phyloP scores from a whole-genome alignment of 2,113 vertebrate genomes.

The Uria lomvia region DNA sequence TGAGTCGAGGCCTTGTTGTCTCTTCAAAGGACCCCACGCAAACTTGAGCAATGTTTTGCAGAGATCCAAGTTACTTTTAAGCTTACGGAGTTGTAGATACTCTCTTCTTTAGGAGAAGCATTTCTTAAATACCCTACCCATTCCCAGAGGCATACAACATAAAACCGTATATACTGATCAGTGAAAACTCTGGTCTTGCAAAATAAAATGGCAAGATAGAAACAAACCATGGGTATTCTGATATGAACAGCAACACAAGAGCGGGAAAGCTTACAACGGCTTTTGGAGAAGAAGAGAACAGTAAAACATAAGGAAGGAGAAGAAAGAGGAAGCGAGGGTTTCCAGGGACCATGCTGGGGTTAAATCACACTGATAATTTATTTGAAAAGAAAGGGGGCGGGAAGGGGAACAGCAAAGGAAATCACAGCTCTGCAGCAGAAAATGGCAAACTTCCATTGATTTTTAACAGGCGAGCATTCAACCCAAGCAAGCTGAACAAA shows the following conservation, averaged over 20 bases:
- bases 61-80: background rate
- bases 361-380: constrained; percentile 14
- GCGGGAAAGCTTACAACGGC: background rate
- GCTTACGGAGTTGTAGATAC: background rate
- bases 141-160: background rate
- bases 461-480: background rate
- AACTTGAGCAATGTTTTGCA: background rate
- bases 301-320: background rate
- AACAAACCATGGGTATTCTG: background rate
- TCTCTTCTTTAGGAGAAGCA: background rate
- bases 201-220: background rate
- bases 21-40: background rate
- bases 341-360: background rate
- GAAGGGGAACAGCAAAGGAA: background rate
- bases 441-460: background rate
- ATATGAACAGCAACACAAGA: background rate
- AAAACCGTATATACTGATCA: background rate
- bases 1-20: background rate
- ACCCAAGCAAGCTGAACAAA: background rate
- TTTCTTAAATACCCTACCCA: background rate
- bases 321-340: background rate
- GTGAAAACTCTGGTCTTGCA: background rate
- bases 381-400: background rate
- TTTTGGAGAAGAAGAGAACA: background rate
- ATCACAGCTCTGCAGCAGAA: background rate